Evolutionary conservation across 30 jellyfish, hydroid and myxozoan species (phyloP).

Genomic region (Cassiopea andromeda): DNA sequence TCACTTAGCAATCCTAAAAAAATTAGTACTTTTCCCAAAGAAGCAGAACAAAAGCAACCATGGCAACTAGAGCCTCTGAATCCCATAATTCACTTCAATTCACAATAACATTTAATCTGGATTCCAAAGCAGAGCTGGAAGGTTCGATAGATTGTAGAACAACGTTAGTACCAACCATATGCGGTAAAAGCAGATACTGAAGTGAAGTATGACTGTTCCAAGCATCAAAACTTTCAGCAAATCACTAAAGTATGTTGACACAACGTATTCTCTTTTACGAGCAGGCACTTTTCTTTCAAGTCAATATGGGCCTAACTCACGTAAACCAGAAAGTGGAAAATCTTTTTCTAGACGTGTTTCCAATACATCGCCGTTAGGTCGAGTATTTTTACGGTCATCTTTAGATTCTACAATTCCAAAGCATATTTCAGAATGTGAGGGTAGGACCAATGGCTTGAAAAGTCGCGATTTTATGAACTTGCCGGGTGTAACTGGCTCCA

Average conservation of each 20-base stretch:
- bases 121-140: background rate
- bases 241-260: conserved; percentile 16
- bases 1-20: background rate
- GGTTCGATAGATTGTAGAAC: background rate
- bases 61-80: conserved; percentile 29
- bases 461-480: conserved; percentile 50
- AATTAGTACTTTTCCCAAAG: conserved; percentile 31
- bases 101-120: background rate
- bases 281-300: background rate
- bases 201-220: conserved; percentile 8
- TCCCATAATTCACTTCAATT: conserved; percentile 4
- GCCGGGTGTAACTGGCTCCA: conserved; percentile 13
- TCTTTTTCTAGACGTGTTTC: background rate
- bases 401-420: background rate
- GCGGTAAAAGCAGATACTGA: background rate
- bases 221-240: conserved; percentile 4
- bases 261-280: conserved; percentile 4
- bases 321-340: background rate
- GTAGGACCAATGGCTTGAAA: background rate
- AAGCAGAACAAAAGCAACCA: conserved; percentile 46
- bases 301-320: conserved; percentile 4
- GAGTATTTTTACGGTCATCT: background rate
- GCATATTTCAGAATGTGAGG: conserved; percentile 7
- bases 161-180: background rate
- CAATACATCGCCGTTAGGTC: background rate